Base-by-base conservation (phyloP, 2,888 invertebrate genomes). In the Drosophila nigritarsus region DNA sequence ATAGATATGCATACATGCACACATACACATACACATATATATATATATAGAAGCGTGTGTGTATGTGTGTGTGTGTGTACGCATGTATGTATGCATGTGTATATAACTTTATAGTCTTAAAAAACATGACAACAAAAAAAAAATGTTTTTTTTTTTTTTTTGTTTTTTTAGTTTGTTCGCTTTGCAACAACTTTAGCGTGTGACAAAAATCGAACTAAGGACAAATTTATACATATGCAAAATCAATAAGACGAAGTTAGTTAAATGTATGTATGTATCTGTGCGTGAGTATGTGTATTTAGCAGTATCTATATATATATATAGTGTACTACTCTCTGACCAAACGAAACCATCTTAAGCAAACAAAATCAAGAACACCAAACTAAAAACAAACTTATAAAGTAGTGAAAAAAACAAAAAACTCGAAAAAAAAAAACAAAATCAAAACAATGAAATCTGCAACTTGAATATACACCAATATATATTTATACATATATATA, bases 151-250 rank as follows among this genome's bases (percentile, higher is more conserved):
- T 32, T 48, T 54, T 64, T 55, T 6, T 13, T 24, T 1, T 11
- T 42, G 7, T 20, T 1, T 7, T 45, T 45, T 45, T 36, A 36
- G 32, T 32, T 40, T 40, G 40, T 42, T 42, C 7, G 18, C 48
- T 49, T 27, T 13, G 51, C 66, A 66, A 82, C 61, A n/a, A n/a
- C 5, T 45, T 68, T 48, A 34, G 65, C 75, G 56, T 80, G 81
- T 61, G 36, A 45, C 18, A 63, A 51, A 60, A 53, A 82, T 11
- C 48, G 42, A 70, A 71, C 49, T 49, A 55, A 70, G 56, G 34
- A 71, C 62, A 72, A 55, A 71, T 45, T 42, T 62, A 56, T 62
- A 56, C 61, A 69, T 29, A 38, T 34, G 53, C 45, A n/a, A 49
- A 55, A 34, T 18, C 63, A 42, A 50, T 60, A 50, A 65, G 40